These are phyloP conservation scores for Teleopsis dalmanni DNA, from an alignment of 1,140 invertebrate genomes.

Conservation along the genomic window DNA sequence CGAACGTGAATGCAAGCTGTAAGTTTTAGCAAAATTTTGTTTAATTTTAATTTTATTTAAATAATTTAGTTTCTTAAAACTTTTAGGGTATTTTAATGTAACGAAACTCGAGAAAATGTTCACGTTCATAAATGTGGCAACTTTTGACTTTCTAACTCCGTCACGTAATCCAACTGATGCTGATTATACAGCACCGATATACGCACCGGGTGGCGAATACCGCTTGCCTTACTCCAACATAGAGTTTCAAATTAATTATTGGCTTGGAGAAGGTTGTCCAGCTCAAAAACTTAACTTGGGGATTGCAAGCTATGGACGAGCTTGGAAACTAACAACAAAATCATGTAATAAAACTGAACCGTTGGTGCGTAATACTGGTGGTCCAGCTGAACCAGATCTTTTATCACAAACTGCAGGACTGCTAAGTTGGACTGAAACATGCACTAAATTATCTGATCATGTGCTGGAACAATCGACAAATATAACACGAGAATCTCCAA, in stretches of 20 bases:
- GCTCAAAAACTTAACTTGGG: slow-evolving; percentile 72
- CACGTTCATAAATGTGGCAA: slow-evolving; percentile 71
- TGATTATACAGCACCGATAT: slow-evolving; percentile 62
- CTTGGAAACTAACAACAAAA: slow-evolving; percentile 67
- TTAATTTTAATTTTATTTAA: too few relatives aligned
- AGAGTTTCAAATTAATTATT: slow-evolving; percentile 55
- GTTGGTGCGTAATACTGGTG: slow-evolving; percentile 58
- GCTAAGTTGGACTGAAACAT: slow-evolving; percentile 58
- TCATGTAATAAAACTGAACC: slow-evolving; percentile 68
- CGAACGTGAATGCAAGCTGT: slow-evolving; percentile 69
- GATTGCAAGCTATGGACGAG: slow-evolving; percentile 72
- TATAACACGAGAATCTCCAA: slow-evolving; percentile 52
- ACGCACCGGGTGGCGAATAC: slow-evolving; percentile 47
- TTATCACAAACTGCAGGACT: slow-evolving; percentile 53
- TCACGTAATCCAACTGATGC: slow-evolving; percentile 64
- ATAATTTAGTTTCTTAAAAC: too few relatives aligned
- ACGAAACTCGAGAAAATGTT: slow-evolving; percentile 59
- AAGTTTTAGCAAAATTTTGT: too few relatives aligned
- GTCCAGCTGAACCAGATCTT: slow-evolving; percentile 52
- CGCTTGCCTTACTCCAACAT: slow-evolving; percentile 48
- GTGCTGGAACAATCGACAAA: slow-evolving; percentile 45
- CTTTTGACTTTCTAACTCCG: slow-evolving; percentile 72
- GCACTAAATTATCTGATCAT: slow-evolving; percentile 45
- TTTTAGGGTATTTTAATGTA: slow-evolving; percentile 59
- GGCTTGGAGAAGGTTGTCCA: slow-evolving; percentile 57